Percentiles rank a stretch among this genome's conserved stretches.
phyloP scores from a whole-genome alignment of 2,797 vertebrate species.

The Rhinichthys osculus region DNA sequence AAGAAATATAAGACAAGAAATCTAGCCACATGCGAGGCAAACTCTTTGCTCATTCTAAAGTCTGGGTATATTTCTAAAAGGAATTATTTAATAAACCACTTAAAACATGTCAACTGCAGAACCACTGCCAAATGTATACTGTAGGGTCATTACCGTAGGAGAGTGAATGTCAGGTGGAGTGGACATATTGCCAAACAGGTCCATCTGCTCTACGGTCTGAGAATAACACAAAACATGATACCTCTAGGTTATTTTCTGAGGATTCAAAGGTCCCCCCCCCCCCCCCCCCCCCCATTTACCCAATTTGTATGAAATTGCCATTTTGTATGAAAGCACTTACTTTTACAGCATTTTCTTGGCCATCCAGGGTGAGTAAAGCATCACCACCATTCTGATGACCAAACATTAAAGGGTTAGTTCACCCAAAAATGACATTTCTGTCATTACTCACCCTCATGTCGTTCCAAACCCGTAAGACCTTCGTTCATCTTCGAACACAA shows the following conservation, averaged over 20 bases:
- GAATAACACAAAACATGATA: slow-evolving; percentile 58
- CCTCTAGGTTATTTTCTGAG: neutral
- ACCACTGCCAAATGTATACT: neutral
- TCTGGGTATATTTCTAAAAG: neutral
- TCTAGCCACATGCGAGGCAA: neutral
- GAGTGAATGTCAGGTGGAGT: slow-evolving; percentile 92
- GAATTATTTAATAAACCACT: neutral
- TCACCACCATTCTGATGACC: slow-evolving; percentile 83
- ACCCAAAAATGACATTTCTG: too few species aligned
- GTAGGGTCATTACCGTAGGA: slow-evolving; percentile 81
- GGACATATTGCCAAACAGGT: slow-evolving; percentile 97
- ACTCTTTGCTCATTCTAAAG: neutral
- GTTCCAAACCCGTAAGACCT: too few species aligned
- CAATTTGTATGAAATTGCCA: neutral
- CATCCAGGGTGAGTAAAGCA: slow-evolving; percentile 71
- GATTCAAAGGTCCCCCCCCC: neutral
- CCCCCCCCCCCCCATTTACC: neutral
- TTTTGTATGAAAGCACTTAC: slow-evolving; percentile 67
- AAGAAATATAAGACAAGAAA: neutral
- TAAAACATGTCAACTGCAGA: neutral
- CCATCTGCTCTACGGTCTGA: slow-evolving; percentile 89
- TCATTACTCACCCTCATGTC: too few species aligned
- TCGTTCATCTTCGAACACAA: too few species aligned
- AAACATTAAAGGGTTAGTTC: neutral
- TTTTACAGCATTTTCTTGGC: slow-evolving; percentile 77